These are phyloP conservation scores for Adela reaumurella DNA, from an alignment of 2,888 invertebrate species.

Conservation along the genomic window DNA sequence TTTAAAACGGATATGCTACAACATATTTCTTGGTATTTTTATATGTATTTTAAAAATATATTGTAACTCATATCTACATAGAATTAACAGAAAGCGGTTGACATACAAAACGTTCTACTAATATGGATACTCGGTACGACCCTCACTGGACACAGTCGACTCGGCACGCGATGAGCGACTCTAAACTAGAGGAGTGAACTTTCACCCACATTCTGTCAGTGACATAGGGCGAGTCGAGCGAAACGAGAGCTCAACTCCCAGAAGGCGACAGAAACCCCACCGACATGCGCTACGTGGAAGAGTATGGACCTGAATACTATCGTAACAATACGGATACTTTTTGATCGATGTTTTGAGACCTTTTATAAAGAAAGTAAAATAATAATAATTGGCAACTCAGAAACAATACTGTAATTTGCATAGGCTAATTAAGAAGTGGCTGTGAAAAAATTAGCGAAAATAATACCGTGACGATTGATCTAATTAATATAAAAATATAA, in stretches of 20 bases:
- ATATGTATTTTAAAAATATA: constrained; percentile 52
- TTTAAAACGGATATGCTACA: constrained; percentile 31
- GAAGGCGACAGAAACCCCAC: constrained; percentile 25
- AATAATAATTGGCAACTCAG: constrained; percentile 49
- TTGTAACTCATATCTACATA: constrained; percentile 54
- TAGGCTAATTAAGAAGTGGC: constrained; percentile 56
- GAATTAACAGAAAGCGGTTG: constrained; percentile 31
- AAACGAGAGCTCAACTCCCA: too few species aligned
- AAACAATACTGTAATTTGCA: constrained; percentile 54
- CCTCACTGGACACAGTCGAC: too few species aligned
- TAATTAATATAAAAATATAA: constrained; percentile 8
- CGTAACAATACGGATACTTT: constrained; percentile 50
- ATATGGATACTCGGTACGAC: too few species aligned
- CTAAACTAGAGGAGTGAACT: too few species aligned
- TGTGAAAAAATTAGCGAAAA: constrained; percentile 58
- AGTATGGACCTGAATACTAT: neutral
- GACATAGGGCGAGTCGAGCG: too few species aligned
- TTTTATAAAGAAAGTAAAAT: constrained; percentile 35
- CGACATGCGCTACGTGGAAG: constrained; percentile 28
- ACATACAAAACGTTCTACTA: constrained; percentile 44
- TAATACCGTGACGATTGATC: constrained; percentile 42
- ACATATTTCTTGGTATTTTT: constrained; percentile 48
- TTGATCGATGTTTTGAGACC: constrained; percentile 53
- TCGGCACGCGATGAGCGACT: too few species aligned
- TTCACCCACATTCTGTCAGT: too few species aligned